These are phyloP conservation scores for Phalangium opilio DNA, from an alignment of 2,888 invertebrate genomes.

Conservation along the genomic window DNA sequence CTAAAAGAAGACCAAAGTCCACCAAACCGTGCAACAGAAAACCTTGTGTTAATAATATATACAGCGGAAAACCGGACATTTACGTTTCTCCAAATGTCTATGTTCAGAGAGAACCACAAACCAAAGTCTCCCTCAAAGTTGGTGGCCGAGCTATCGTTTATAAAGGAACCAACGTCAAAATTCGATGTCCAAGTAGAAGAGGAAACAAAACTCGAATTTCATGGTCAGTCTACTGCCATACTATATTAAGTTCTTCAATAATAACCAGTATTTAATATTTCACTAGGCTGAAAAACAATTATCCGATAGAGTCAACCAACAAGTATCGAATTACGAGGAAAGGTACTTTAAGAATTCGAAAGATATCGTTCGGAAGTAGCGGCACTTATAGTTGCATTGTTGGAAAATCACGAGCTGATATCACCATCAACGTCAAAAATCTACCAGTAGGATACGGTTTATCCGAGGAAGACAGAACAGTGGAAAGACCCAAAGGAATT, in stretches of 20 bases:
- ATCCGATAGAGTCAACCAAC: constrained; percentile 29
- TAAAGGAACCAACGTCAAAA: constrained; percentile 78
- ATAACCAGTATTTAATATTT: background rate
- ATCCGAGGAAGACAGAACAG: constrained; percentile 44
- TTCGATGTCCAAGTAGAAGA: constrained; percentile 55
- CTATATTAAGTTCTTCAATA: no score
- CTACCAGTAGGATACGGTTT: constrained; percentile 40
- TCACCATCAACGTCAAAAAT: constrained; percentile 64
- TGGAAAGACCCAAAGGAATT: background rate
- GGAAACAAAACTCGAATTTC: background rate
- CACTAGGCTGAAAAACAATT: background rate
- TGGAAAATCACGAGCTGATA: constrained; percentile 62
- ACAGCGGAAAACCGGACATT: constrained; percentile 50
- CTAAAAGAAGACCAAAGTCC: constrained; percentile 50
- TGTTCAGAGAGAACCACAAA: constrained; percentile 66
- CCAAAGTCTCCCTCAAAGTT: constrained; percentile 67
- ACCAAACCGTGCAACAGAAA: constrained; percentile 73
- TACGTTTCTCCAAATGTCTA: constrained; percentile 35
- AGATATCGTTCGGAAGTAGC: constrained; percentile 61
- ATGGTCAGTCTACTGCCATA: no score
- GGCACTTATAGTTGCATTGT: constrained; percentile 73
- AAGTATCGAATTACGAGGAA: constrained; percentile 75
- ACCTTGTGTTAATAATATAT: constrained; percentile 64
- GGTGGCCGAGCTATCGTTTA: constrained; percentile 81
- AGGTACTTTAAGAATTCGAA: constrained; percentile 70